Percentiles rank a stretch among this genome's conserved stretches.
Evolutionary conservation across 2,113 vertebrate genomes (phyloP).

Genomic region (Coturnix japonica): DNA sequence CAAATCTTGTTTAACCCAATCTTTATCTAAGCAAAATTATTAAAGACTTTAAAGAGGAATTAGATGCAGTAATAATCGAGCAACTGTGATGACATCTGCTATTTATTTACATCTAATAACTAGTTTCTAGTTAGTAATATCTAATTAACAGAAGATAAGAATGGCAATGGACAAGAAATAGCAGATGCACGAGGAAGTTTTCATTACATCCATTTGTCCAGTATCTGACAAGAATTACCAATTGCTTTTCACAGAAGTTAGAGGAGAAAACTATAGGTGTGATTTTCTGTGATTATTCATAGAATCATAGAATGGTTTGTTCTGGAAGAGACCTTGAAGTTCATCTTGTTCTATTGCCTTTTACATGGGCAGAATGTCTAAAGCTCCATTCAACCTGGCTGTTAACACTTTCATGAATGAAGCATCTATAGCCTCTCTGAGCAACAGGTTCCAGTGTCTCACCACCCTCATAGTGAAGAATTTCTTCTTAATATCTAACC

Average conservation of each 20-base stretch:
- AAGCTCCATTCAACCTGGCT: background rate
- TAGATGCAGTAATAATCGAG: background rate
- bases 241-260: background rate
- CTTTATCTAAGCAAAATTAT: background rate
- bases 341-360: background rate
- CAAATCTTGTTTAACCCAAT: background rate
- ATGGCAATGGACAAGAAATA: background rate
- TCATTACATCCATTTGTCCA: background rate
- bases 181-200: background rate
- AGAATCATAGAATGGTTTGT: background rate
- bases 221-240: background rate
- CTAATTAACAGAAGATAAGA: background rate
- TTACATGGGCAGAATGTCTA: background rate
- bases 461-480: background rate
- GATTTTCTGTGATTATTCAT: background rate
- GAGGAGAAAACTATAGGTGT: background rate
- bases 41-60: background rate
- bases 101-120: constrained; percentile 10
- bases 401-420: background rate
- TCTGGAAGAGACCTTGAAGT: background rate
- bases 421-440: background rate
- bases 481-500: background rate
- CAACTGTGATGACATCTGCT: background rate
- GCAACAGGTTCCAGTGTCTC: background rate
- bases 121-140: background rate